phyloP scores from a whole-genome alignment of 1,140 invertebrate genomes.

The Drosophila auraria region DNA sequence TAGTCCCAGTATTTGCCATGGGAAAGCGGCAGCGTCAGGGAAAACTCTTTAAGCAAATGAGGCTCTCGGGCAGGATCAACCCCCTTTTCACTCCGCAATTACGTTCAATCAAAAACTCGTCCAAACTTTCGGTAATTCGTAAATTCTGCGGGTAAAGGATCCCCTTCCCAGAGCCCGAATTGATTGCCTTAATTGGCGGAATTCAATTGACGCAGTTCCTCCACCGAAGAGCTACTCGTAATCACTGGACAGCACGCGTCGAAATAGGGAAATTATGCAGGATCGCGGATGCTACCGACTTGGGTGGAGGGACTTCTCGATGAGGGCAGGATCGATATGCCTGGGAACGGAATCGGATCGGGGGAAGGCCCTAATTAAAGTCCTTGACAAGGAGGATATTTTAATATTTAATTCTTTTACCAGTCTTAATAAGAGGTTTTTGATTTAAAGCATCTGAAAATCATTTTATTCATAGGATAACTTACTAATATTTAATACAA shows the following conservation, averaged over 20 bases:
- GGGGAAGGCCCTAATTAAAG: neutral
- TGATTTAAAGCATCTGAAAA: neutral
- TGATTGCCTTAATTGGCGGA: conserved; percentile 70
- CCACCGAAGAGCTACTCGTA: conserved; percentile 7
- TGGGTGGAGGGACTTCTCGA: conserved; percentile 23
- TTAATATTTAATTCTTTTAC: neutral
- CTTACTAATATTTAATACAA: no score
- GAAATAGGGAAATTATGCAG: conserved; percentile 62
- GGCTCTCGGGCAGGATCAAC: conserved; percentile 61
- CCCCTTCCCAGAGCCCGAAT: conserved; percentile 7
- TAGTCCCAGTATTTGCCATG: conserved; percentile 52
- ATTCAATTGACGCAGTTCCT: conserved; percentile 46
- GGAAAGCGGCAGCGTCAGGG: conserved; percentile 48
- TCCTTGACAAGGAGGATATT: neutral
- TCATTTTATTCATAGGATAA: neutral
- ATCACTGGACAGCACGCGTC: conserved; percentile 59
- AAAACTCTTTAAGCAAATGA: conserved; percentile 35
- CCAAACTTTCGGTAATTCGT: conserved; percentile 8
- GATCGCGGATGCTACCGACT: conserved; percentile 44
- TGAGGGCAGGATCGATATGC: conserved; percentile 70
- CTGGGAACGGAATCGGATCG: conserved; percentile 6
- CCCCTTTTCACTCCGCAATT: conserved; percentile 48
- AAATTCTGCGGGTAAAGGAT: conserved; percentile 74
- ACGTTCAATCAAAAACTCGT: conserved; percentile 62
- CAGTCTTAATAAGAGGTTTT: neutral